A percentile compares a stretch with the other conserved stretches of the same genome.
phyloP scores from a whole-genome alignment of 2,888 invertebrate genomes.

The Spialia ferax region DNA sequence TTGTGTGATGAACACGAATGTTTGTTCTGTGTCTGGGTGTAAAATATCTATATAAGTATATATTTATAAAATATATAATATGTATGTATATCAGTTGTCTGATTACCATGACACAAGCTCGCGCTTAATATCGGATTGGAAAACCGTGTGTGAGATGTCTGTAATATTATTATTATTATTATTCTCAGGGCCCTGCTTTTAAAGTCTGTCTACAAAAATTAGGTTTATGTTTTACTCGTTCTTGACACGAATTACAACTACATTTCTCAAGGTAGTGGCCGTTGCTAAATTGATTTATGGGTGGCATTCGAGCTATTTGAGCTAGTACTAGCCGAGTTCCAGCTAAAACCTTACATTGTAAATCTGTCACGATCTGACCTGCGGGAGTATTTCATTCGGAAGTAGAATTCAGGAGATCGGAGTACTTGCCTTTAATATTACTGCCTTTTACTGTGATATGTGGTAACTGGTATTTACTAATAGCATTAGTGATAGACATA shows the following conservation, averaged over 20 bases:
- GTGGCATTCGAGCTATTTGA: conserved; percentile 32
- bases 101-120: too few relatives aligned
- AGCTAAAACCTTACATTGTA: conserved; percentile 33
- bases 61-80: too few relatives aligned
- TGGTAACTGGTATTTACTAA: too few relatives aligned
- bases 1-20: too few relatives aligned
- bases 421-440: background rate
- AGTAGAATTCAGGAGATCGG: conserved; percentile 10
- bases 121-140: too few relatives aligned
- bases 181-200: too few relatives aligned
- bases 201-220: background rate
- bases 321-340: conserved; percentile 26
- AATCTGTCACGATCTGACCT: conserved; percentile 30
- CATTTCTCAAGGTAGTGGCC: conserved; percentile 22
- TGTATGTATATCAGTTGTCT: too few relatives aligned
- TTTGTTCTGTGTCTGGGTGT: too few relatives aligned
- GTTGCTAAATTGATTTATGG: conserved; percentile 35
- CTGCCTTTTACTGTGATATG: background rate
- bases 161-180: too few relatives aligned
- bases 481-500: too few relatives aligned
- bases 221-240: background rate
- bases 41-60: too few relatives aligned
- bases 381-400: conserved; percentile 29
- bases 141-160: too few relatives aligned
- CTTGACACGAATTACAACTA: conserved; percentile 22